Conservation (phyloP, 2,113 vertebrate genomes). For the Rousettus leschenaultii region DNA sequence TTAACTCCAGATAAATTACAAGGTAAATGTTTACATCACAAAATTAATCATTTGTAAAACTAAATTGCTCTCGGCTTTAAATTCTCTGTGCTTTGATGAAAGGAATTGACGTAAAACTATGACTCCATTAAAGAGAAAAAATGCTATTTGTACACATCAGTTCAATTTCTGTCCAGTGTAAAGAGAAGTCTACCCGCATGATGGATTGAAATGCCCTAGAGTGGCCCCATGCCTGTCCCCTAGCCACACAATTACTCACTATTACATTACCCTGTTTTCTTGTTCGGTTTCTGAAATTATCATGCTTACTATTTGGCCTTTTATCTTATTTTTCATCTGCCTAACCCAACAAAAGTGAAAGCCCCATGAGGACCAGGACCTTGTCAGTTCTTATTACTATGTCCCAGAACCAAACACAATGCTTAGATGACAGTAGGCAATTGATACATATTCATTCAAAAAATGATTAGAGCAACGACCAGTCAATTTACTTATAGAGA, state of each 20-base stretch:
- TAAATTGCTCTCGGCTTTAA: not conserved
- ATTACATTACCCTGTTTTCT: not conserved
- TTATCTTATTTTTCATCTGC: not conserved
- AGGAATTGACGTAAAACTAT: not conserved
- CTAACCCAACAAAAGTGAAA: not conserved
- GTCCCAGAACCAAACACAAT: not conserved
- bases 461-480: not conserved
- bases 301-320: not conserved
- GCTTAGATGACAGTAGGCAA: not conserved
- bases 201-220: not conserved
- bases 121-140: not conserved
- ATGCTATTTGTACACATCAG: not conserved
- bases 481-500: not conserved
- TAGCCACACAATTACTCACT: not conserved
- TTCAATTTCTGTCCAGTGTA: not conserved
- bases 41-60: not conserved
- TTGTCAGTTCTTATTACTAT: not conserved
- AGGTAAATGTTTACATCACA: not conserved
- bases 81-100: not conserved
- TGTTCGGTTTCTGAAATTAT: not conserved
- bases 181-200: not conserved
- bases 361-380: too few relatives aligned
- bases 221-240: not conserved
- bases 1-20: not conserved
- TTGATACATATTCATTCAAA: not conserved